Conservation (phyloP, 2,113 vertebrate genomes). For the Chloropsis hardwickii region DNA sequence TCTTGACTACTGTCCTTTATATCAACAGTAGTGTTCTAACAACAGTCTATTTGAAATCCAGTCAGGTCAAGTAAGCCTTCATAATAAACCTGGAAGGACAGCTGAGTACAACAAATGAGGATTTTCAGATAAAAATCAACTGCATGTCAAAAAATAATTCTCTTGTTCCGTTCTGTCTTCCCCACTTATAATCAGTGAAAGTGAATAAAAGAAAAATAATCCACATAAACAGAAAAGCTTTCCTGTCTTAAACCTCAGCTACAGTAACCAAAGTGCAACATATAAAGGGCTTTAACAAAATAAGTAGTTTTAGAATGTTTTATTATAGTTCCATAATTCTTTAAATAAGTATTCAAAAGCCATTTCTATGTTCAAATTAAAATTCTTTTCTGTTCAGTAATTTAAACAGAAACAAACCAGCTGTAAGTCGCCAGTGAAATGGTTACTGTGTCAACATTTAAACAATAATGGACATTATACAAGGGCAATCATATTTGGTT, state of each 20-base stretch:
- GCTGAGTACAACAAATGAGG: not conserved
- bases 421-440: not conserved
- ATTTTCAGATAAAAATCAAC: not conserved
- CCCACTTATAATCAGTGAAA: not conserved
- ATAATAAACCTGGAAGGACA: not conserved
- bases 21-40: not conserved
- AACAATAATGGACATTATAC: not conserved
- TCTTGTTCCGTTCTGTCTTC: not conserved
- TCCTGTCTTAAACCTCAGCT: not conserved
- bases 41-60: not conserved
- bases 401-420: slow-evolving; percentile 18
- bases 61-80: not conserved
- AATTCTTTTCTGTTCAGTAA: not conserved
- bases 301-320: not conserved
- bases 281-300: not conserved
- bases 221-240: not conserved
- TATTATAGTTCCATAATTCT: not conserved
- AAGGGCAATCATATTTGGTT: not conserved
- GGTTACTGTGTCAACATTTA: slow-evolving; percentile 23
- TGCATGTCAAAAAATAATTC: not conserved
- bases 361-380: not conserved
- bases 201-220: not conserved
- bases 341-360: not conserved
- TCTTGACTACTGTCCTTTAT: not conserved
- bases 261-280: not conserved